Percentiles rank a stretch among this genome's conserved stretches.
These are phyloP conservation scores for Hyles euphorbiae DNA, from an alignment of 1,140 invertebrate species.

Conservation along the genomic window DNA sequence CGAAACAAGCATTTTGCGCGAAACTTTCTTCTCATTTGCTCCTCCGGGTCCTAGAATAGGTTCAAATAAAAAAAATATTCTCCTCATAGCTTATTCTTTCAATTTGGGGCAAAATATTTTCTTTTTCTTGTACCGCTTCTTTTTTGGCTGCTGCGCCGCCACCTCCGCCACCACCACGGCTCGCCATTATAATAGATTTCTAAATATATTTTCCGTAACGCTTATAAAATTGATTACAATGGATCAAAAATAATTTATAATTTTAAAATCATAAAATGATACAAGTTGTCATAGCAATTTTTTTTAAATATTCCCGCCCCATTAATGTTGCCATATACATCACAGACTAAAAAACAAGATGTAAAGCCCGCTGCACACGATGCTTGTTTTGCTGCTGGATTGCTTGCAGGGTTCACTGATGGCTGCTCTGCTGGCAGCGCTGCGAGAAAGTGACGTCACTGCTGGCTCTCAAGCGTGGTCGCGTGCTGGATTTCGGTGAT, in stretches of 20 bases:
- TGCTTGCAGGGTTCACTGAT: too few relatives aligned
- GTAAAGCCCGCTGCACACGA: too few relatives aligned
- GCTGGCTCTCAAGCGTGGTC: too few relatives aligned
- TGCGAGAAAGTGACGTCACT: too few relatives aligned
- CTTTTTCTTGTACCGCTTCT: conserved; percentile 29
- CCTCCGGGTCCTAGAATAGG: conserved; percentile 50
- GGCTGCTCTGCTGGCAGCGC: too few relatives aligned
- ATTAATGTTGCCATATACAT: too few relatives aligned
- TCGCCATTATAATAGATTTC: conserved; percentile 22
- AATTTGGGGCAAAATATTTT: neutral
- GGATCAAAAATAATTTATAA: neutral
- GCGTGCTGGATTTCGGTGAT: too few relatives aligned
- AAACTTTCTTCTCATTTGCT: conserved; percentile 56
- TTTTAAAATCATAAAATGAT: neutral
- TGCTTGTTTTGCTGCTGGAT: too few relatives aligned
- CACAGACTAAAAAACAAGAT: too few relatives aligned
- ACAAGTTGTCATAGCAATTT: neutral
- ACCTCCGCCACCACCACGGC: conserved; percentile 17
- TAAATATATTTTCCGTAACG: neutral
- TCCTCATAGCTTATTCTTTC: neutral
- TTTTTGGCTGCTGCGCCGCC: conserved; percentile 18
- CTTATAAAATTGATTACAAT: neutral
- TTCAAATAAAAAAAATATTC: conserved; percentile 6
- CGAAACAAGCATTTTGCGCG: conserved; percentile 75
- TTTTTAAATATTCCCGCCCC: neutral